Evolutionary conservation across 1,140 invertebrate genomes (phyloP).

Genomic region (Brachionus koreanus): DNA sequence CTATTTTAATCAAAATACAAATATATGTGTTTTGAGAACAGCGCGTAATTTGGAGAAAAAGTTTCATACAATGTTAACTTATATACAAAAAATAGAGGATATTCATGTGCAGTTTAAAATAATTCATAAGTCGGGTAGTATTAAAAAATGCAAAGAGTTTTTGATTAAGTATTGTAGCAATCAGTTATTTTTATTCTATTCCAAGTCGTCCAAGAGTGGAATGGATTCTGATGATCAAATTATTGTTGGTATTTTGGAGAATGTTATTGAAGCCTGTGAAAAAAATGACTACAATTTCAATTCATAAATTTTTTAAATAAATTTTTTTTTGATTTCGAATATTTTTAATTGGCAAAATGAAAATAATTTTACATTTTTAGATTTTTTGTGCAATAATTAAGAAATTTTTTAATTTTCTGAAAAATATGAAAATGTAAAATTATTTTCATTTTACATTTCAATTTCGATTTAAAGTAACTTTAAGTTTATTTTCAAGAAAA

Average conservation of each 20-base stretch:
- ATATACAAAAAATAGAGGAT: slow-evolving; percentile 32
- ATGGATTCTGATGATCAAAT: not conserved
- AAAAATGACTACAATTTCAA: slow-evolving; percentile 4
- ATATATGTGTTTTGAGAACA: not conserved
- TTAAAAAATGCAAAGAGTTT: slow-evolving; percentile 33
- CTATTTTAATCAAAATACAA: slow-evolving; percentile 21
- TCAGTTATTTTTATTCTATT: not conserved
- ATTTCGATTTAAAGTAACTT: no score
- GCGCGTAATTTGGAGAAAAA: slow-evolving; percentile 13
- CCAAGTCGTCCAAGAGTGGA: not conserved
- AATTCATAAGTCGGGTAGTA: slow-evolving; percentile 10
- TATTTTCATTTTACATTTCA: no score
- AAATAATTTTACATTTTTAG: not conserved
- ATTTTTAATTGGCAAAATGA: not conserved
- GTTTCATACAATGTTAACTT: slow-evolving; percentile 23
- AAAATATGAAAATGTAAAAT: no score
- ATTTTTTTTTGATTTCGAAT: not conserved
- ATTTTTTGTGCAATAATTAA: no score
- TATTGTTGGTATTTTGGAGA: not conserved
- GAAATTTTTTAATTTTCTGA: no score
- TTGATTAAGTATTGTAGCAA: not conserved
- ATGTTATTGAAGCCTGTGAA: slow-evolving; percentile 7
- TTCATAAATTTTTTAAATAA: not conserved
- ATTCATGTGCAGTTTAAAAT: slow-evolving; percentile 11
- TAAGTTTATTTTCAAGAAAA: no score